Evolutionary conservation across 2,797 vertebrate species (phyloP), one percentile per base, ranked within the genome.

Genomic region (Anguilla marmorata): DNA sequence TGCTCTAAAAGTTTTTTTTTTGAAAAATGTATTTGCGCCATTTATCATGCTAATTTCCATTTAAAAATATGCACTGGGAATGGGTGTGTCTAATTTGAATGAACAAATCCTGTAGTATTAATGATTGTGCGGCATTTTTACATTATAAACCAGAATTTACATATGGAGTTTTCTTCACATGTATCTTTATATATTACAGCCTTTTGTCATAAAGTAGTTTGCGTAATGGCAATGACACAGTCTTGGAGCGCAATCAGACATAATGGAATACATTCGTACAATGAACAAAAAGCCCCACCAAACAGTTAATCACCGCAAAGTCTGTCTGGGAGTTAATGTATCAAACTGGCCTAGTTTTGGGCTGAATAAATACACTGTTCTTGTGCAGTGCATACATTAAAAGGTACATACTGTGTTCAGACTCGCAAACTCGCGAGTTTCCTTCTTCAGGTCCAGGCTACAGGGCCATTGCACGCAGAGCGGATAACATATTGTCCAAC

Each of bases 271-370:
- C 52, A 19, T 52, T 84, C 16, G 11, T 30, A 84, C 83, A 54
- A 27, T 58, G 50, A 84, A 19, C 19, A 56, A 84, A 69, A 84
- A 54, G 30, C n/a, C 83, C 83, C 27, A 84, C 83, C 50, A 84
- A 74, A 88, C 30, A 54, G 87, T 88, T 88, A 88, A 88, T 85
- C 63, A 85, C 66, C 8, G 41, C 82, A 84, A 69, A 63, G 79
- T 84, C 82, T 54, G 83, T 74, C 79, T 82, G 41, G 41, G 79
- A 9, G 79, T 58, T 85, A 85, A 88, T 88, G 83, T 74, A 88
- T 88, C 87, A 85, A 88, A 33, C 63, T 85, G 86, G 86, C 86
- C 86, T 87, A 88, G 48, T 88, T 88, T 56, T 85, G 50, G 33
- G 37, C 21, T 48, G 83, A 85, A 56, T 86, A 76, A 85, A 88